Percentiles rank a stretch among this genome's conserved stretches.
Conservation (phyloP, 1,140 invertebrate genomes). For the Camponotus floridanus region DNA sequence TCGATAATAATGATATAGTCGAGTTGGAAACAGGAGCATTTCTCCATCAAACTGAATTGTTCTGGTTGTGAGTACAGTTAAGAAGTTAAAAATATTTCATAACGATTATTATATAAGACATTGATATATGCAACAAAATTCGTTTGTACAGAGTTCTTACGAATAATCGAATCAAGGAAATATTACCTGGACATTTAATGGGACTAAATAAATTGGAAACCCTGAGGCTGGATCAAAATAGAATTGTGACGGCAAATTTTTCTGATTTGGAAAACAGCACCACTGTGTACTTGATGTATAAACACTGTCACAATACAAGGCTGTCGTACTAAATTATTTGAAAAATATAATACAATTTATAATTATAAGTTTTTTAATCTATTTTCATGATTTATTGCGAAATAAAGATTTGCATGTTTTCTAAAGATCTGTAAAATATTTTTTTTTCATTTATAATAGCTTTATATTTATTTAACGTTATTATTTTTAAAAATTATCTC, state of each 20-base stretch:
- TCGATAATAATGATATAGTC: conserved; percentile 76
- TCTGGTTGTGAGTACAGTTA: conserved; percentile 78
- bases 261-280: conserved; percentile 82
- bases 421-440: background rate
- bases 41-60: conserved; percentile 72
- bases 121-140: background rate
- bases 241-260: conserved; percentile 82
- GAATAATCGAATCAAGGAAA: conserved; percentile 84
- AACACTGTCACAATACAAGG: conserved; percentile 62
- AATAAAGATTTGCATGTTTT: conserved; percentile 25
- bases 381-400: background rate
- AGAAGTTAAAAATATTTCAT: background rate
- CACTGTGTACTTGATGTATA: conserved; percentile 84
- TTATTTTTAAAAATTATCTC: background rate
- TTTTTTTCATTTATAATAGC: background rate
- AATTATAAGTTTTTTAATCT: conserved; percentile 16
- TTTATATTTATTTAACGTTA: conserved; percentile 14
- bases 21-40: conserved; percentile 75
- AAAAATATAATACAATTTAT: background rate
- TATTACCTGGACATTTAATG: conserved; percentile 81
- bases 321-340: background rate
- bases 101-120: background rate
- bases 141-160: conserved; percentile 81
- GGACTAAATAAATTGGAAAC: conserved; percentile 84
- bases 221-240: conserved; percentile 84